These are phyloP conservation scores for Penaeus chinensis DNA, from an alignment of 1,140 invertebrate genomes.

Conservation along the genomic window DNA sequence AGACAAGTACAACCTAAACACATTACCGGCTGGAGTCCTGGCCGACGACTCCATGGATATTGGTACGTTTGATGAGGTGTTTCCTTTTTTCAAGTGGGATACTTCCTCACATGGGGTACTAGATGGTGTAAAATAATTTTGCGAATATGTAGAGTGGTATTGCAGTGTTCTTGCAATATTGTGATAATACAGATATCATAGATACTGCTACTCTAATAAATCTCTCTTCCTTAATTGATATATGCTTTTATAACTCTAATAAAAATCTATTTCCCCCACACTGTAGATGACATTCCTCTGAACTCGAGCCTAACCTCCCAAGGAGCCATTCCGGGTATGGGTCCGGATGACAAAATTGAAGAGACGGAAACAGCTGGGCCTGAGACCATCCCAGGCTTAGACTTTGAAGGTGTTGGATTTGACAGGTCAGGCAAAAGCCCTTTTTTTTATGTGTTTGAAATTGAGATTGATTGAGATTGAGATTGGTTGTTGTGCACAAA, in stretches of 20 bases:
- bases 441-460: neutral
- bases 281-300: conserved; percentile 51
- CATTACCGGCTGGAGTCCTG: conserved; percentile 57
- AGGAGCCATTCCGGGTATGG: conserved; percentile 92
- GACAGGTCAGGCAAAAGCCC: conserved; percentile 31
- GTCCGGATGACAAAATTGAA: conserved; percentile 90
- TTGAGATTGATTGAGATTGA: too few species aligned
- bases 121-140: too few species aligned
- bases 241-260: neutral
- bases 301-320: conserved; percentile 68
- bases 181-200: too few species aligned
- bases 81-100: too few species aligned
- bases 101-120: too few species aligned
- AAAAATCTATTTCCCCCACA: neutral
- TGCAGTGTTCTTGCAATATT: too few species aligned
- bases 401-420: conserved; percentile 51
- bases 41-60: conserved; percentile 63
- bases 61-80: neutral
- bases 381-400: conserved; percentile 61
- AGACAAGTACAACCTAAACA: conserved; percentile 97
- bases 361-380: conserved; percentile 66
- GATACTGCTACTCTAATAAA: neutral
- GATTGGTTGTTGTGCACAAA: too few species aligned
- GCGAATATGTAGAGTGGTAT: too few species aligned
- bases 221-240: conserved; percentile 7